Conservation (phyloP, 2,113 vertebrate species). For the Anas platyrhynchos region DNA sequence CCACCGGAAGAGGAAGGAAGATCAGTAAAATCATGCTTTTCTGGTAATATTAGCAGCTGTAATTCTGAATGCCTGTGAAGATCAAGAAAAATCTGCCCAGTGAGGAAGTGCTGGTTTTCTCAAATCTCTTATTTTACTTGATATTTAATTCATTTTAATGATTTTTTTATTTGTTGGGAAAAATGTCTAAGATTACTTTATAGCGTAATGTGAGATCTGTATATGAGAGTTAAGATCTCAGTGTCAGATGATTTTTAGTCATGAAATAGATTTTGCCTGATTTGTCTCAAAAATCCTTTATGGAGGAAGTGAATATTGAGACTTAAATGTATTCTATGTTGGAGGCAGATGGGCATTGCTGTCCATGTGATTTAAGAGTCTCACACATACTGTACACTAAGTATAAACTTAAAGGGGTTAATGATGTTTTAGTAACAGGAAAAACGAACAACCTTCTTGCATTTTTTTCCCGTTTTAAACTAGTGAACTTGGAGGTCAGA, state of each 20-base stretch:
- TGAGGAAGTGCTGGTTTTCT: neutral
- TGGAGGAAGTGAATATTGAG: neutral
- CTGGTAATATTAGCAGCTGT: neutral
- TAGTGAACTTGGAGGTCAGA: slow-evolving; percentile 9
- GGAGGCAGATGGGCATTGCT: neutral
- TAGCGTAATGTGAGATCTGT: neutral
- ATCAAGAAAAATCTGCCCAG: neutral
- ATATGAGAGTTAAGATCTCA: neutral
- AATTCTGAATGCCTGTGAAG: neutral
- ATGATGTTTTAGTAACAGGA: neutral
- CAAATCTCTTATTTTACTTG: neutral
- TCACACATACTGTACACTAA: neutral
- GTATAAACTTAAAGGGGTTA: neutral
- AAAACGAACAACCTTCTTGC: neutral
- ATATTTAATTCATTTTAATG: neutral
- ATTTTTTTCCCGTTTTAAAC: neutral
- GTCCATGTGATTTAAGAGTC: neutral
- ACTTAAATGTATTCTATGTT: neutral
- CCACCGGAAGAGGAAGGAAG: slow-evolving; percentile 1
- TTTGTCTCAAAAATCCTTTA: slow-evolving; percentile 32
- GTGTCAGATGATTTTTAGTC: neutral
- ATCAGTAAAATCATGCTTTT: neutral
- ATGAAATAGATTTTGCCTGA: neutral
- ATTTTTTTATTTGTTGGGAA: neutral
- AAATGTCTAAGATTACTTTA: neutral